Conservation (phyloP, 1,140 invertebrate species). For the Trypoxylus dichotomus region DNA sequence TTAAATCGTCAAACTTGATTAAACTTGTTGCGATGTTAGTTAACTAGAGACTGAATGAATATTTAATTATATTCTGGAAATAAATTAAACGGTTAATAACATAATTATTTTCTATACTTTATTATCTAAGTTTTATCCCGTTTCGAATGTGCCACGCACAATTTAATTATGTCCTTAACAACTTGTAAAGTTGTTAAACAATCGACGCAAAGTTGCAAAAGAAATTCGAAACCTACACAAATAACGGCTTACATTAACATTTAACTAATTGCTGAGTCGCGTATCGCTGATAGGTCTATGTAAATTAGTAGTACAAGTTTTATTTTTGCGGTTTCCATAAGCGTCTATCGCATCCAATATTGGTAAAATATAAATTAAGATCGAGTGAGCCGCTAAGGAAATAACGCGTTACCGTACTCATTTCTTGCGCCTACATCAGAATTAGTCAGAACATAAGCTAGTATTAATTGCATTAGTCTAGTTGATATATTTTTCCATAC, state of each 20-base stretch:
- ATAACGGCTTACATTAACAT: slow-evolving; percentile 6
- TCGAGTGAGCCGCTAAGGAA: neutral
- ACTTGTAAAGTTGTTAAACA: neutral
- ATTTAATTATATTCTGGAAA: too few species aligned
- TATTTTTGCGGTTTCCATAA: neutral
- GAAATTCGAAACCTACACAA: neutral
- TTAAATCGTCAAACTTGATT: too few species aligned
- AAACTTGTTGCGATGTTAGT: too few species aligned
- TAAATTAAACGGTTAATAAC: neutral
- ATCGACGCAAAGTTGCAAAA: neutral
- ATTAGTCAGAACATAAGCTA: neutral
- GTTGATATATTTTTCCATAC: neutral
- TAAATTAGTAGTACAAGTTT: neutral
- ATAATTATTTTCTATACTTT: neutral
- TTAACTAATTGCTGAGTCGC: slow-evolving; percentile 12
- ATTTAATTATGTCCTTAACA: neutral
- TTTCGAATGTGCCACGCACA: neutral
- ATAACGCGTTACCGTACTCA: slow-evolving; percentile 7
- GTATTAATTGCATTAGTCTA: neutral
- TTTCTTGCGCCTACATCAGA: slow-evolving; percentile 9
- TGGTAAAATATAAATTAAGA: neutral
- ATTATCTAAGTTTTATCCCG: neutral
- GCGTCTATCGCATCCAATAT: neutral
- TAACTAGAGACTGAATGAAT: too few species aligned
- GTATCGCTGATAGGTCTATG: neutral